Evolutionary conservation across 2,113 vertebrate species (phyloP).

Genomic region (Xyliphius kryptos): DNA sequence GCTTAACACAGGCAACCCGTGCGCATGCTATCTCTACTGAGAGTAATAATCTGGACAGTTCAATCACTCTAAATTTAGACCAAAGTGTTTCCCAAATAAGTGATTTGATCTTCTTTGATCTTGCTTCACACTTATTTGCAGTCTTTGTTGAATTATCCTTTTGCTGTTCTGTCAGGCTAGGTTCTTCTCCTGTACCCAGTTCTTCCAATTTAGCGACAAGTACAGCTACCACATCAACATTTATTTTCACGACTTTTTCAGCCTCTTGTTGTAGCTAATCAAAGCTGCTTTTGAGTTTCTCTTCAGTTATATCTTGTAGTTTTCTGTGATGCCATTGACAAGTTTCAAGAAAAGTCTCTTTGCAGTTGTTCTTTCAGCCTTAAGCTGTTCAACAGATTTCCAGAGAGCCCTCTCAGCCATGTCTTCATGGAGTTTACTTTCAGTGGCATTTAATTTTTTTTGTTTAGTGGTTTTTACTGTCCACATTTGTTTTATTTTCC

Average conservation of each 20-base stretch:
- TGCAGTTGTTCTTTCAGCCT: conserved; percentile 9
- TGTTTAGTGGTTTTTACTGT: no score
- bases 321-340: conserved; percentile 16
- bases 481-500: no score
- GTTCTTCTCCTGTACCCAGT: neutral
- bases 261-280: conserved; percentile 21
- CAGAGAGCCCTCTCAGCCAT: neutral
- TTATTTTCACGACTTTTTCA: conserved; percentile 8
- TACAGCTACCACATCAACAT: conserved; percentile 15
- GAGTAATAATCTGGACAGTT: neutral
- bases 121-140: no score
- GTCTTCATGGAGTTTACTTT: neutral
- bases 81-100: conserved; percentile 9
- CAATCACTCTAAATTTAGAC: conserved; percentile 2
- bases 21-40: neutral
- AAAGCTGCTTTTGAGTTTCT: conserved; percentile 23
- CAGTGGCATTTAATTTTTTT: no score
- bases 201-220: conserved; percentile 8
- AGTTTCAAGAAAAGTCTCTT: conserved; percentile 17
- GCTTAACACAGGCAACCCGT: neutral
- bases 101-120: no score
- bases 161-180: conserved; percentile 26
- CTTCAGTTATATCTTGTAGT: conserved; percentile 5
- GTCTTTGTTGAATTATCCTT: no score
- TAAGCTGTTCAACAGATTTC: conserved; percentile 30